phyloP scores from a whole-genome alignment of 2,888 invertebrate genomes.

The Gymnocheta viridis region DNA sequence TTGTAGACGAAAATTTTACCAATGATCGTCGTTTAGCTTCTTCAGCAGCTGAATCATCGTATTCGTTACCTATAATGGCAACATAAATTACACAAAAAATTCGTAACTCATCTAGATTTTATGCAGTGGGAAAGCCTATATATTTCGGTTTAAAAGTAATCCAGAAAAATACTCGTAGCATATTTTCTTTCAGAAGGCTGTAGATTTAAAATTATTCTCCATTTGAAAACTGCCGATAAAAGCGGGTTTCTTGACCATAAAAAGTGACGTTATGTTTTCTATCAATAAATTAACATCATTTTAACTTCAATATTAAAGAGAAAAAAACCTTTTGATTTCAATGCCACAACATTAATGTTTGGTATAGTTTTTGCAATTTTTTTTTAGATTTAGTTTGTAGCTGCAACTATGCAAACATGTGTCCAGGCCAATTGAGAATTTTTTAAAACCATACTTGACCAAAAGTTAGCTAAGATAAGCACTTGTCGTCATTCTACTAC shows the following conservation, averaged over 20 bases:
- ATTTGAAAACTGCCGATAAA: neutral
- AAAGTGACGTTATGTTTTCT: neutral
- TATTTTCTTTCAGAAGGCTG: too few relatives aligned
- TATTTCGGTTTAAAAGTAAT: too few relatives aligned
- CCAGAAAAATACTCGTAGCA: too few relatives aligned
- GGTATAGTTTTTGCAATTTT: neutral
- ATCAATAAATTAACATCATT: neutral
- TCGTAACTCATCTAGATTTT: too few relatives aligned
- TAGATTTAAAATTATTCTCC: too few relatives aligned
- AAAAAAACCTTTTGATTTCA: neutral
- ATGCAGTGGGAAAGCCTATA: too few relatives aligned
- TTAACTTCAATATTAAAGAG: neutral
- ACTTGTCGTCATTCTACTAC: constrained; percentile 53
- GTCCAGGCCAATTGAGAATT: constrained; percentile 7
- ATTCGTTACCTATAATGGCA: too few relatives aligned
- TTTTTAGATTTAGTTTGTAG: neutral
- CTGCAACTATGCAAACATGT: constrained; percentile 13
- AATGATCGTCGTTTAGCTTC: too few relatives aligned
- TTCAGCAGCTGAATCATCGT: too few relatives aligned
- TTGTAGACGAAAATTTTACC: too few relatives aligned
- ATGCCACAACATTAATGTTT: constrained; percentile 18
- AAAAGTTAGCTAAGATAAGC: constrained; percentile 37
- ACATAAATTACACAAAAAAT: too few relatives aligned
- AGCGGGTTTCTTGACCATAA: neutral
- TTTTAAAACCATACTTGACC: constrained; percentile 54